Evolutionary conservation across 1,140 invertebrate species (phyloP), one percentile per base, ranked within the genome.

Genomic region (Lepidostoma basale): DNA sequence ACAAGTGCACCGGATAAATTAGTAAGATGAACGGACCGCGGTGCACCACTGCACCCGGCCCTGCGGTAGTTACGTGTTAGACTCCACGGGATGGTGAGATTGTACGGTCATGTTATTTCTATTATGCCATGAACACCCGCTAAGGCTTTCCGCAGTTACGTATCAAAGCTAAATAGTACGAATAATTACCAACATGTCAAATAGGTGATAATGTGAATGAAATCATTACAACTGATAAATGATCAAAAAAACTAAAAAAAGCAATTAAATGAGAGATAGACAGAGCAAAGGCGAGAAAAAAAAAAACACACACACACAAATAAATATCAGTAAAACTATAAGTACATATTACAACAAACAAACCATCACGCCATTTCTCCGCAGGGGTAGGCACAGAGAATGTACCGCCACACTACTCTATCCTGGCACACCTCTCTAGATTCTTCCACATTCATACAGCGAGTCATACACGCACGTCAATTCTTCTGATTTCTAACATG

Each of bases 61-160:
- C 20, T 3, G 39, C 18, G 9, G 16, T 45, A 8, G 18, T 44
- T 42, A 14, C n/a, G 25, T 33, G 52, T 36, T 56, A 36, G 36
- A 30, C 36, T 56, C 22, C 30, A 36, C 30, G 12, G 30, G 30
- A 33, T 56, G 52, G 45, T 56, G 14, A 4, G 14, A n/a, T 25
- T 4, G 16, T 49, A 49, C 30, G 42, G 2, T 60, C 28, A 45
- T 63, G 28, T 62, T 62, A 62, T 69, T 64, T 64, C 67, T 69
- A 69, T 69, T 69, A 69, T 63, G 67, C 67, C 67, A 69, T 69
- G 67, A 58, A 58, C 39, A 64, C 67, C 67, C 67, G 47, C 67
- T 69, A 69, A 56, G 52, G 52, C 44, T 47, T 39, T 33, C 52
- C 52, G 30, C 16, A 56, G 54, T 28, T 58, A 39, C 62, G 36